Evolutionary conservation across 2,797 vertebrate species (phyloP).

Genomic region (Falco naumanni): DNA sequence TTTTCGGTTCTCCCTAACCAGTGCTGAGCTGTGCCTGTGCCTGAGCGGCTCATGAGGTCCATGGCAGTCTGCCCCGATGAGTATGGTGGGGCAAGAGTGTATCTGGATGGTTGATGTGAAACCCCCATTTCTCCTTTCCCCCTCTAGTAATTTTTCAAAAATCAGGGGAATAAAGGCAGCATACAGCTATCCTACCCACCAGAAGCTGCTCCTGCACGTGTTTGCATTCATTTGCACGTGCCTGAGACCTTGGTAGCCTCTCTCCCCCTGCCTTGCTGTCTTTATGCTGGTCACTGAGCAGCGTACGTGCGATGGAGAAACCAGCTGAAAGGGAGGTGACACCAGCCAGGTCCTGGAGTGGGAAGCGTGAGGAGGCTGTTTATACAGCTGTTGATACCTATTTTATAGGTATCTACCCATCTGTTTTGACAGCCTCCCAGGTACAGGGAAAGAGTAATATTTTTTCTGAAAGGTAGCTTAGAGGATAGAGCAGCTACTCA

Average conservation of each 20-base stretch:
- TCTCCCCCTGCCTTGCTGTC: neutral
- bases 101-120: neutral
- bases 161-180: neutral
- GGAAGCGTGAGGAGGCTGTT: neutral
- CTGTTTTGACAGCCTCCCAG: neutral
- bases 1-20: neutral
- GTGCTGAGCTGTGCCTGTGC: neutral
- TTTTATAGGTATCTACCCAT: neutral
- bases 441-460: neutral
- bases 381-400: no score
- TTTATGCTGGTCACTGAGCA: neutral
- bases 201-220: neutral
- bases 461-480: neutral
- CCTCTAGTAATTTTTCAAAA: neutral
- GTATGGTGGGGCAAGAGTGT: neutral
- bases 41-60: fast-evolving
- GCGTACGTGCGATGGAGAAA: neutral
- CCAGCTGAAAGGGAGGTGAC: neutral
- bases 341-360: neutral
- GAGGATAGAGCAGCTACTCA: neutral
- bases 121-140: neutral
- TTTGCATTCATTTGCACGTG: neutral
- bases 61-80: neutral
- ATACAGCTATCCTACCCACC: neutral
- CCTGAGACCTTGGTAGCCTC: neutral